Base-by-base conservation (phyloP, 2,113 vertebrate species). In the Triplophysa tibetana region DNA sequence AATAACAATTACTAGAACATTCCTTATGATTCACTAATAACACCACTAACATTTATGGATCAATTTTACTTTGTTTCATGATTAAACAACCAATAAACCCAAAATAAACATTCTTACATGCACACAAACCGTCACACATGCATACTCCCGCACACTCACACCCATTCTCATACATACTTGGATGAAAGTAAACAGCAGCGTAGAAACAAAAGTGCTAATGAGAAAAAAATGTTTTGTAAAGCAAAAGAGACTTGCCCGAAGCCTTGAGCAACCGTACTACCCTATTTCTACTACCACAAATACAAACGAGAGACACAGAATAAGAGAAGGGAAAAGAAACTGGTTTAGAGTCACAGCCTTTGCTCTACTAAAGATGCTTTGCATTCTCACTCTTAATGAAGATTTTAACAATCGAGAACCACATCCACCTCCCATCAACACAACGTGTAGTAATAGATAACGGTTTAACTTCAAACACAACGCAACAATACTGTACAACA, bases 201-300 rank as follows among this genome's bases (percentile, higher is more conserved):
- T 65, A 72, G 70, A 75, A 75, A 75, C 70, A 80, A 50, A 80
- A 60, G 70, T 50, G 12, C 70, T 81, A 67, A 81, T 81, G 63
- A 66, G 62, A 21, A 17, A 73, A 80, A 66, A 80, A 48, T 64
- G 70, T 67, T 81, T 68, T 75, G 50, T 65, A 80, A 74, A 74
- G 69, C 78, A 72, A 72, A 72, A 54, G 60, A 52, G 45, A 16
- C 21, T 62, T 21, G 70, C 79, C 63, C 19, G 21, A 75, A 74
- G 79, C 62, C 52, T 48, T 60, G 21, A 60, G 24, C 70, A 19
- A 6, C 70, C 48, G 62, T 19, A 10, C 19, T 23, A 17, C 13
- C 23, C 60, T 43, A 38, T 65, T 61, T 50, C 13, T 41, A 43
- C 65, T n/a, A 10, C 62, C 58, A 56, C 6, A 14, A 24, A 68